Percentiles rank a stretch among this genome's conserved stretches.
Evolutionary conservation across 2,113 vertebrate genomes (phyloP).

Genomic region (Epinephelus fuscoguttatus): DNA sequence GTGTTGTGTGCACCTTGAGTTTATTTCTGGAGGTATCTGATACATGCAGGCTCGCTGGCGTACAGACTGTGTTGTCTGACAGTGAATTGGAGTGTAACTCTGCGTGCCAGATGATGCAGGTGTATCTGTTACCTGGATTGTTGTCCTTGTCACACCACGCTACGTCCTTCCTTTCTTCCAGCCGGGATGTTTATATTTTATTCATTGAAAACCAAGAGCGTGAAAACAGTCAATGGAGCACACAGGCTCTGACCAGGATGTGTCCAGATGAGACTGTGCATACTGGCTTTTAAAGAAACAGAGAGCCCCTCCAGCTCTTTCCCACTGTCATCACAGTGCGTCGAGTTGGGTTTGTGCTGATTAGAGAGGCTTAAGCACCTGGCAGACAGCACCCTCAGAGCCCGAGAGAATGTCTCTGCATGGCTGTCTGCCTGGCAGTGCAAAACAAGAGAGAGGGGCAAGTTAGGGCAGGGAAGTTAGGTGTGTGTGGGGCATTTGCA

Average conservation of each 20-base stretch:
- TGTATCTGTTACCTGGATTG: constrained; percentile 67
- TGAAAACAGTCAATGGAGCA: constrained; percentile 16
- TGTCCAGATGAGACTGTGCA: background rate
- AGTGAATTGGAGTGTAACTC: constrained; percentile 33
- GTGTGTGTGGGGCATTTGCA: constrained; percentile 50
- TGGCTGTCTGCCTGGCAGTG: constrained; percentile 54
- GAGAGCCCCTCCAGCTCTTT: constrained; percentile 22
- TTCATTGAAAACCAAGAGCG: constrained; percentile 47
- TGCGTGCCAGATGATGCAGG: constrained; percentile 47
- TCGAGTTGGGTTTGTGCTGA: constrained; percentile 54
- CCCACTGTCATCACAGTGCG: constrained; percentile 41
- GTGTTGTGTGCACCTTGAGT: background rate
- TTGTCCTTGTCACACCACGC: constrained; percentile 30
- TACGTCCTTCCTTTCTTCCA: constrained; percentile 38
- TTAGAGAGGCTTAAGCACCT: constrained; percentile 69
- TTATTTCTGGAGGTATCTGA: constrained; percentile 29
- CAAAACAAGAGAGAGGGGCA: constrained; percentile 72
- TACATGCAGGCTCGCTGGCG: constrained; percentile 28
- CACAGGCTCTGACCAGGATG: background rate
- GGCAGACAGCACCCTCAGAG: constrained; percentile 65
- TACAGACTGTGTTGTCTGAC: constrained; percentile 27
- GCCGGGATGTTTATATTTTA: constrained; percentile 58
- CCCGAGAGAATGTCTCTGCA: constrained; percentile 55
- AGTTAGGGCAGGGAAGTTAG: constrained; percentile 73
- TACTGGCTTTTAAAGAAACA: background rate